These are phyloP conservation scores for Cricetomys ansorgei DNA, from an alignment of 2,113 vertebrate species.

Conservation along the genomic window DNA sequence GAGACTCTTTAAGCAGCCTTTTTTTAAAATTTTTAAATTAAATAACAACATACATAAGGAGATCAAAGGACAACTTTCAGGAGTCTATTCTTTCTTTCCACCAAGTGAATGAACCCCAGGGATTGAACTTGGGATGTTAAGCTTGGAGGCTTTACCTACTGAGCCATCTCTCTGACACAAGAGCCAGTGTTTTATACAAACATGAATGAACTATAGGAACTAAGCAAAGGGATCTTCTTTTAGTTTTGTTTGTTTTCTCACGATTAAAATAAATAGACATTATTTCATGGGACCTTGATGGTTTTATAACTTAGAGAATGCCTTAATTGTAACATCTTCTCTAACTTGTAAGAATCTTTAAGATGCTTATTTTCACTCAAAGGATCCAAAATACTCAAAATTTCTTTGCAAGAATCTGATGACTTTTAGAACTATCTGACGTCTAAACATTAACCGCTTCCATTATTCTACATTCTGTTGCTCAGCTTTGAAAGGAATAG, in stretches of 20 bases:
- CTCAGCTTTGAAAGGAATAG: neutral
- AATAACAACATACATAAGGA: neutral
- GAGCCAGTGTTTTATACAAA: neutral
- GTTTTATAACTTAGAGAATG: slow-evolving; percentile 20
- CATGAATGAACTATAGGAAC: neutral
- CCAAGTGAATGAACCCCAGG: neutral
- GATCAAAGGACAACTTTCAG: neutral
- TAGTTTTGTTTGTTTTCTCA: slow-evolving; percentile 9
- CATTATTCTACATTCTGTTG: slow-evolving; percentile 2
- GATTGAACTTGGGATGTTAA: neutral
- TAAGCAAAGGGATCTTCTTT: neutral
- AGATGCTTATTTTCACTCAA: slow-evolving; percentile 51
- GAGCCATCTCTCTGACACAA: neutral
- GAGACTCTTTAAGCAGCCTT: neutral
- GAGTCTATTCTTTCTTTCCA: neutral
- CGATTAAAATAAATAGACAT: slow-evolving; percentile 46
- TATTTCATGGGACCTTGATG: neutral
- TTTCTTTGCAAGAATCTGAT: slow-evolving; percentile 36
- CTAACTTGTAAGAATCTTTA: slow-evolving; percentile 42
- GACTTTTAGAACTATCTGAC: slow-evolving; percentile 43
- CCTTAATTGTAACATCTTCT: slow-evolving; percentile 45
- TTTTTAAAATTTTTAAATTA: neutral
- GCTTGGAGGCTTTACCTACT: neutral
- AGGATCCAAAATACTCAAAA: slow-evolving; percentile 45
- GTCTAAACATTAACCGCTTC: slow-evolving; percentile 32